phyloP scores from a whole-genome alignment of 92 coral and sea anemone species.

The Bergia puertoricense region DNA sequence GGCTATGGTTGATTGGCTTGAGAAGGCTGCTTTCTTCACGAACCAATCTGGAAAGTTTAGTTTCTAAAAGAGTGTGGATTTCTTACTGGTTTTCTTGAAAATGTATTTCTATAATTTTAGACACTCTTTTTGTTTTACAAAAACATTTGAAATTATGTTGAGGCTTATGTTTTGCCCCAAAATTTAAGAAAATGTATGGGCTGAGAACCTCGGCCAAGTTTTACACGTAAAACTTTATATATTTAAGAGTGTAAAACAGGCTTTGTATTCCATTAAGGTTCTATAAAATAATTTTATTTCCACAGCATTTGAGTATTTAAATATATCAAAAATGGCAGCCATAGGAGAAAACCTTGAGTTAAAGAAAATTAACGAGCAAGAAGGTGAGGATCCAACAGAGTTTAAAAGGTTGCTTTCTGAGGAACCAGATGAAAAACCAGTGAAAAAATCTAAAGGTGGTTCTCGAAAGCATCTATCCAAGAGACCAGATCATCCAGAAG shows the following conservation, averaged over 20 bases:
- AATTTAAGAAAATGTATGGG: too few relatives aligned
- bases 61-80: too few relatives aligned
- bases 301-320: neutral
- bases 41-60: too few relatives aligned
- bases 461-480: neutral
- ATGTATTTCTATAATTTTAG: neutral
- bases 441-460: conserved; percentile 35
- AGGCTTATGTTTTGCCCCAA: too few relatives aligned
- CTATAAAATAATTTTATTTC: neutral
- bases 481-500: neutral
- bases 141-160: too few relatives aligned
- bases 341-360: conserved; percentile 37
- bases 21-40: too few relatives aligned
- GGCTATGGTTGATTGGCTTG: too few relatives aligned
- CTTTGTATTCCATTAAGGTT: neutral
- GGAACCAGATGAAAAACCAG: conserved; percentile 36
- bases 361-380: conserved; percentile 19
- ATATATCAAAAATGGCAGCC: conserved; percentile 49
- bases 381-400: conserved; percentile 37
- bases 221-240: too few relatives aligned
- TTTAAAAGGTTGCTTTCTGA: conserved; percentile 56
- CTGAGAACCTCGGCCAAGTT: too few relatives aligned
- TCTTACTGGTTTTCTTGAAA: neutral
- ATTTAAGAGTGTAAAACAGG: neutral
- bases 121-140: too few relatives aligned